phyloP scores from a whole-genome alignment of 1,140 invertebrate genomes.

The Drosophila takahashii region DNA sequence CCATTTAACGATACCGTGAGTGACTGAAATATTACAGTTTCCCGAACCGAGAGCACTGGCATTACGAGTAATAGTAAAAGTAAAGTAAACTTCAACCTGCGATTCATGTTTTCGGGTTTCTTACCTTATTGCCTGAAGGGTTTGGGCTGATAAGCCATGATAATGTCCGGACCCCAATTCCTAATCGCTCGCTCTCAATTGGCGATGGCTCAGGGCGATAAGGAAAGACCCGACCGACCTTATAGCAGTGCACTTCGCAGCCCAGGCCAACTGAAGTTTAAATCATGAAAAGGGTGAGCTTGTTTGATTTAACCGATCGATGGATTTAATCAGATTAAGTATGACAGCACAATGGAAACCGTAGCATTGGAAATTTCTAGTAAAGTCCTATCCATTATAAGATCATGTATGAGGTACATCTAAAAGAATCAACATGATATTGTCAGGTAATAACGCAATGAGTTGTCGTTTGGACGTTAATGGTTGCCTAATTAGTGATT shows the following conservation, averaged over 20 bases:
- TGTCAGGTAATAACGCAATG: no score
- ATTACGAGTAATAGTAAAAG: not conserved
- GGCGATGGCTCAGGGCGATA: constrained; percentile 32
- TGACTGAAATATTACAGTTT: constrained; percentile 1
- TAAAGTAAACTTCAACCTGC: constrained; percentile 28
- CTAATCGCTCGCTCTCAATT: constrained; percentile 48
- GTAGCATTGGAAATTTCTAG: not conserved
- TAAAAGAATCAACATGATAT: no score
- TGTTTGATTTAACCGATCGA: not conserved
- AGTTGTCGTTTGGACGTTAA: no score
- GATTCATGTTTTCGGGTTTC: not conserved
- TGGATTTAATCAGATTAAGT: constrained; percentile 11
- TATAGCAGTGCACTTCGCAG: constrained; percentile 15
- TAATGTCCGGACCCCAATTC: constrained; percentile 30
- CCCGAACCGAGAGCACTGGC: constrained; percentile 1
- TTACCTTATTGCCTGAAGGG: not conserved
- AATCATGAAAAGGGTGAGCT: constrained; percentile 9
- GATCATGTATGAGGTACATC: no score
- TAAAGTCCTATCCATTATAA: not conserved
- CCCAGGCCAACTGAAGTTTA: not conserved
- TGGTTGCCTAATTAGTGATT: no score
- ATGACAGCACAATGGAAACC: constrained; percentile 6
- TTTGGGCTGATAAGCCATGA: constrained; percentile 26
- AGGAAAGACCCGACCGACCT: not conserved
- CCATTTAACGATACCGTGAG: constrained; percentile 37